A percentile compares a stretch with the other conserved stretches of the same genome.
Conservation (phyloP, 2,888 invertebrate species). For the Oxytorus armatus region DNA sequence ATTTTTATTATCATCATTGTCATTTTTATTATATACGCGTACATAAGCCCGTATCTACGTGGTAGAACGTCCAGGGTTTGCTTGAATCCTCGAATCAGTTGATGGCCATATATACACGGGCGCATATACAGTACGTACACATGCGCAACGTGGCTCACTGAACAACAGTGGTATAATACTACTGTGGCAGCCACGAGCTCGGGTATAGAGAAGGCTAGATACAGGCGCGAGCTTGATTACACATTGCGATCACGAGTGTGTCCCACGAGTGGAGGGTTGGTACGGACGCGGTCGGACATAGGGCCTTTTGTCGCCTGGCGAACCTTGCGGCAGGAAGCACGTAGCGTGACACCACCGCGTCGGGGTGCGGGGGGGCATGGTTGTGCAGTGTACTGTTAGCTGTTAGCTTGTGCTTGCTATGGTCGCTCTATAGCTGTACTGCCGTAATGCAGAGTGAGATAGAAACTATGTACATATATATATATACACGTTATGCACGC, state of each 20-base stretch:
- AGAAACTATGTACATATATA: too few relatives aligned
- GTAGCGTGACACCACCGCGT: constrained; percentile 81
- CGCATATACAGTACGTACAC: constrained; percentile 1
- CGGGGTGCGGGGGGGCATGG: constrained; percentile 42
- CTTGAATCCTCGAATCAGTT: constrained; percentile 40
- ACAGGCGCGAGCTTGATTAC: constrained; percentile 80
- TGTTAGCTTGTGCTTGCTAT: constrained; percentile 55
- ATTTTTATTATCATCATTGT: constrained; percentile 3
- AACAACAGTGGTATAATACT: constrained; percentile 51
- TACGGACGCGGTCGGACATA: constrained; percentile 75
- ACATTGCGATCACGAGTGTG: constrained; percentile 83
- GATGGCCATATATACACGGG: constrained; percentile 25
- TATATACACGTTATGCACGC: constrained; percentile 69
- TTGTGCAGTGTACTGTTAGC: constrained; percentile 54
- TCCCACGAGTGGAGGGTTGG: constrained; percentile 77
- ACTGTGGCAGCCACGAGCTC: constrained; percentile 51
- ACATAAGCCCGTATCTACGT: constrained; percentile 14
- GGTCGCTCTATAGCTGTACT: constrained; percentile 29
- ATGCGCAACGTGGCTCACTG: constrained; percentile 32
- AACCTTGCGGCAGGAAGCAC: constrained; percentile 81
- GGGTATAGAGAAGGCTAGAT: constrained; percentile 59
- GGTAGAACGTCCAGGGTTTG: constrained; percentile 17
- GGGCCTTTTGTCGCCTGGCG: constrained; percentile 79
- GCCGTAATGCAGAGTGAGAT: constrained; percentile 55
- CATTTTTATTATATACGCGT: constrained; percentile 3